Evolutionary conservation across 2,888 invertebrate species (phyloP), one percentile per base, ranked within the genome.

Genomic region (Nemapogon koenigi): DNA sequence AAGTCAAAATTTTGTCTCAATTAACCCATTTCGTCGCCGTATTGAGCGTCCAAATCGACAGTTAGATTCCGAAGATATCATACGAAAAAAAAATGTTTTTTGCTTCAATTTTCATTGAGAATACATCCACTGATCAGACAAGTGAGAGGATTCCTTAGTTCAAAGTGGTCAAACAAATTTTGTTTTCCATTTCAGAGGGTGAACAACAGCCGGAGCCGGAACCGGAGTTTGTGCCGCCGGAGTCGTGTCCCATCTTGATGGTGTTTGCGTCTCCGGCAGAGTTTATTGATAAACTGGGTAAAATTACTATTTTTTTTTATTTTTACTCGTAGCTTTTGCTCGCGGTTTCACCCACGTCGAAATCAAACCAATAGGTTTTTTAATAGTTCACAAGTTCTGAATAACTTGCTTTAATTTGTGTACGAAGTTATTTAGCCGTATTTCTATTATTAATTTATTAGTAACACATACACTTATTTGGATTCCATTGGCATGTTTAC

Each of bases 241-340:
- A 76, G 10, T 56, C 76, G 0, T 56, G 59, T n/a, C 67, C 72
- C 0, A 65, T 53, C 0, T 50, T 76, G 3, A 71, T 73, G 54
- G 57, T 75, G 11, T 71, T 62, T 42, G 62, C 75, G 4, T 71
- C 65, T 16, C 76, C 76, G 0, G 62, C 53, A 0, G 76, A 76
- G 49, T 66, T 78, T n/a, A 69, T 76, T 3, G 71, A 75, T 39
- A 71, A 67, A 41, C 62, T 76, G 1, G 56, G 76, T 75, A 32
- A 61, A 66, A 54, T n/a, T 25, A 17, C 10, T 25, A 11, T 31
- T 13, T 7, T 14, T 31, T 13, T 14, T 16, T 6, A 30, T 16
- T 8, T 25, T 14, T 22, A 11, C 15, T 11, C 3, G 14, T 22
- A 22, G 22, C 6, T 8, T 22, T 22, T 22, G 22, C n/a, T n/a